phyloP scores from a whole-genome alignment of 2,888 invertebrate genomes.

The Boloria selene region DNA sequence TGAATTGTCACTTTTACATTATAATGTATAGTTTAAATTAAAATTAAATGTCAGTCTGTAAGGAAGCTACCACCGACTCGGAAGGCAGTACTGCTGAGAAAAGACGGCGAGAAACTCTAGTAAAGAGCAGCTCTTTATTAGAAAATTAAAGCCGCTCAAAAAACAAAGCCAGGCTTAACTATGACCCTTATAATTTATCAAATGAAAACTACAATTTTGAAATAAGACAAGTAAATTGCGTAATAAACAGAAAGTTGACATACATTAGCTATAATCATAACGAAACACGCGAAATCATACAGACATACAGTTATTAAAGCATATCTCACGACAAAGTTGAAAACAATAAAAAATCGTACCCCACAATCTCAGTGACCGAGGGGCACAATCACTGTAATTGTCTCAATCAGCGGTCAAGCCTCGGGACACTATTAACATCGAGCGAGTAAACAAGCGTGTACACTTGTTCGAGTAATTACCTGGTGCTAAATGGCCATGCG shows the following conservation, averaged over 20 bases:
- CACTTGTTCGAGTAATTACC: slow-evolving; percentile 37
- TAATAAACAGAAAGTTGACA: background rate
- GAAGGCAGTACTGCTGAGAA: no score
- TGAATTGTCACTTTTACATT: no score
- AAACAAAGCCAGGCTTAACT: no score
- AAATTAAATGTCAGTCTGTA: no score
- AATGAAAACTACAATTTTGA: no score
- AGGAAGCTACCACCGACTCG: no score
- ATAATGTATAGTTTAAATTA: no score
- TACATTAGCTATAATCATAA: slow-evolving; percentile 20
- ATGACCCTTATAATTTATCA: no score
- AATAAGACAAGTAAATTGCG: no score
- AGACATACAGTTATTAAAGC: slow-evolving; percentile 28
- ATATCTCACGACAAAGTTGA: slow-evolving; percentile 36
- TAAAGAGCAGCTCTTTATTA: no score
- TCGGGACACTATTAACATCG: slow-evolving; percentile 68
- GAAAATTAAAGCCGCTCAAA: no score
- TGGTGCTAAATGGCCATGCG: slow-evolving; percentile 20
- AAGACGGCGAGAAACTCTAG: no score
- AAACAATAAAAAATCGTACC: slow-evolving; percentile 20
- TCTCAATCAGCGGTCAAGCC: slow-evolving; percentile 64
- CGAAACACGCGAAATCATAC: slow-evolving; percentile 34
- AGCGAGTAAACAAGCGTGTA: slow-evolving; percentile 48
- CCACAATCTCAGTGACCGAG: slow-evolving; percentile 54
- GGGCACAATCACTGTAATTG: slow-evolving; percentile 74